Evolutionary conservation across 2,888 invertebrate species (phyloP), one percentile per base, ranked within the genome.

Genomic region (Drosophila meridionalis): DNA sequence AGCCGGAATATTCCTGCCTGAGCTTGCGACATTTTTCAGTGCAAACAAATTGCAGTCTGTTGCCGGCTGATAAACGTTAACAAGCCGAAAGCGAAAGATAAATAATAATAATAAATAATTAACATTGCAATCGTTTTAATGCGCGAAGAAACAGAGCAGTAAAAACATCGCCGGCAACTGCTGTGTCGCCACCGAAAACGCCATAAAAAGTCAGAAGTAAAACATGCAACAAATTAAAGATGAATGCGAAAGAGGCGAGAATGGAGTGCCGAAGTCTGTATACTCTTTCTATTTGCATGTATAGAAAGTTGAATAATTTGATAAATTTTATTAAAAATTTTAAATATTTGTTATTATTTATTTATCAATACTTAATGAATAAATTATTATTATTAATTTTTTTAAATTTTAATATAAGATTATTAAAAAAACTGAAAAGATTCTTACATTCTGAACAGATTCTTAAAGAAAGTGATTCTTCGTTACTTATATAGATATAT

Each of bases 171-270:
- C 14, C 65, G 61, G 65, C 56, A 50, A 70, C 66, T 42, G 47
- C 43, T 32, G 20, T 56, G 57, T 48, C 38, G 55, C 59, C 50
- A 52, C 57, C 52, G 28, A 52, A 65, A 62, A 67, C 56, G 67
- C 57, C 71, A 71, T 63, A 70, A 70, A 64, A 58, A 63, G 42
- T 7, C 63, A 30, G 48, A 56, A 61, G 68, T 43, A 48, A 64
- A 73, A 76, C 87, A 77, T 63, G 72, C 76, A 76, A 73, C 80
- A 82, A 76, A 80, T 69, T 74, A 66, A 57, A 55, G 20, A 50
- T 69, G 67, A 63, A 72, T 52, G 50, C 52, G 47, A 43, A 68
- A 61, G 52, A 50, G 59, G 64, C 56, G 9, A 14, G 14, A 38
- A 4, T 3, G 2, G 9, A 0, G 2, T 1, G 3, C 52, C 26